Conservation (phyloP, 1,140 invertebrate genomes). For the Odontomachus brunneus region DNA sequence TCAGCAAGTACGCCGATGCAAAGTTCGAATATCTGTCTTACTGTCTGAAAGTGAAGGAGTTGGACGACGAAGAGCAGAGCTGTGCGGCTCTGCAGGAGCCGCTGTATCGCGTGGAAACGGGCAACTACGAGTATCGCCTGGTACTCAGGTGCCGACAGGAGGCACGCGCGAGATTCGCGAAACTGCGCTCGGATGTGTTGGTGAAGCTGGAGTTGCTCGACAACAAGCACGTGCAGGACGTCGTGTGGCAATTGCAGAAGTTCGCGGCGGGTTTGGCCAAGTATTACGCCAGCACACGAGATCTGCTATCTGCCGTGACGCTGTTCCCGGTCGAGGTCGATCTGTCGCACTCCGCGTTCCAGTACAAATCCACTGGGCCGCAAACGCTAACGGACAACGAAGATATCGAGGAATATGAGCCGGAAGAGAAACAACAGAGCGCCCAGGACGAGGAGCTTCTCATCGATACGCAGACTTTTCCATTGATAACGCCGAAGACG, state of each 20-base stretch:
- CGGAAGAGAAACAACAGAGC: slow-evolving; percentile 72
- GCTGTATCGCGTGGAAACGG: slow-evolving; percentile 98
- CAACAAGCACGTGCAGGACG: slow-evolving; percentile 98
- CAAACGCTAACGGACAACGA: slow-evolving; percentile 84
- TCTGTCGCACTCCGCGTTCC: slow-evolving; percentile 95
- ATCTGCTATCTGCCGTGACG: slow-evolving; percentile 90
- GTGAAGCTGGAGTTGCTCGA: slow-evolving; percentile 98
- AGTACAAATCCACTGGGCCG: slow-evolving; percentile 91
- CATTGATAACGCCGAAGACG: slow-evolving; percentile 45
- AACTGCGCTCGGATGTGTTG: slow-evolving; percentile 96
- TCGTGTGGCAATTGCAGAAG: slow-evolving; percentile 93
- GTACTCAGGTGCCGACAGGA: slow-evolving; percentile 98
- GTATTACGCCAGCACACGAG: slow-evolving; percentile 89
- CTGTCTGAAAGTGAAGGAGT: slow-evolving; percentile 98
- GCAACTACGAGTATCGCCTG: slow-evolving; percentile 99
- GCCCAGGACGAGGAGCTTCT: slow-evolving; percentile 65
- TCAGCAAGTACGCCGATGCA: slow-evolving; percentile 98
- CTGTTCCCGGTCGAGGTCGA: slow-evolving; percentile 99
- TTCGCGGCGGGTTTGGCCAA: slow-evolving; percentile 92
- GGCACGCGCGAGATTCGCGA: slow-evolving; percentile 95
- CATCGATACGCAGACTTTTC: slow-evolving; percentile 66
- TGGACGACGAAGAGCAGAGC: slow-evolving; percentile 99
- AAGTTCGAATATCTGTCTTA: slow-evolving; percentile 99
- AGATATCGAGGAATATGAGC: slow-evolving; percentile 82
- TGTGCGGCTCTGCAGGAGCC: slow-evolving; percentile 98